phyloP scores from a whole-genome alignment of 1,140 invertebrate genomes.

The Drosophila simulans region DNA sequence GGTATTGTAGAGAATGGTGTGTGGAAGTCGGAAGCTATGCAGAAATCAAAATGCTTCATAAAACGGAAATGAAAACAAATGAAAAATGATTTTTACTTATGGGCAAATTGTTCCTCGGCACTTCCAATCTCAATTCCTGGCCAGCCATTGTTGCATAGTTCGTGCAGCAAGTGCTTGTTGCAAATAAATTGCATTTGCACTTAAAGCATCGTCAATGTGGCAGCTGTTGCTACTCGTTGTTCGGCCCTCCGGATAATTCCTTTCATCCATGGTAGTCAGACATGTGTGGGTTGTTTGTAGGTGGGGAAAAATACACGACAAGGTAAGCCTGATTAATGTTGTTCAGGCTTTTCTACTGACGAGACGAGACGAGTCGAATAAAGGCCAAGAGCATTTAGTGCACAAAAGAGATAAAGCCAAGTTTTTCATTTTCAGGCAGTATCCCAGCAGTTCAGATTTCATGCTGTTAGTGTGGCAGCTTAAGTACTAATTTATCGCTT shows the following conservation, averaged over 20 bases:
- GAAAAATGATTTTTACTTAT: constrained; percentile 80
- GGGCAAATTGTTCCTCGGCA: constrained; percentile 56
- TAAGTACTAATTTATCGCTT: constrained; percentile 15
- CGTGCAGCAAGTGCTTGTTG: constrained; percentile 48
- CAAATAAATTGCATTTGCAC: constrained; percentile 69
- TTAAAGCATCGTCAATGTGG: constrained; percentile 47
- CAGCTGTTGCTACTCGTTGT: constrained; percentile 34
- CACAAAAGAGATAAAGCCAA: constrained; percentile 5
- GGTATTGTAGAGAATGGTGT: background rate
- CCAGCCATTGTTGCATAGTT: constrained; percentile 11
- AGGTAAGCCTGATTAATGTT: constrained; percentile 47
- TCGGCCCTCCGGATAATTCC: constrained; percentile 5
- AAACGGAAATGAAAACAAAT: constrained; percentile 80
- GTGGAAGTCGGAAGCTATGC: constrained; percentile 38
- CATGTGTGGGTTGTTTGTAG: constrained; percentile 16
- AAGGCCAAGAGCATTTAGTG: constrained; percentile 17
- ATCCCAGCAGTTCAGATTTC: background rate
- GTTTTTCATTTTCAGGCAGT: no score
- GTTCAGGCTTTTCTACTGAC: constrained; percentile 14
- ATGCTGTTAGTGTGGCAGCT: background rate
- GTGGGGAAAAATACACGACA: constrained; percentile 26
- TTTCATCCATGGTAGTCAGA: constrained; percentile 7
- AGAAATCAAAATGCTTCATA: constrained; percentile 77
- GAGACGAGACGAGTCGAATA: constrained; percentile 15
- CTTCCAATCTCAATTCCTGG: constrained; percentile 8